A percentile compares a stretch with the other conserved stretches of the same genome.
Evolutionary conservation across 2,888 invertebrate genomes (phyloP).

Genomic region (Odiellus spinosus): DNA sequence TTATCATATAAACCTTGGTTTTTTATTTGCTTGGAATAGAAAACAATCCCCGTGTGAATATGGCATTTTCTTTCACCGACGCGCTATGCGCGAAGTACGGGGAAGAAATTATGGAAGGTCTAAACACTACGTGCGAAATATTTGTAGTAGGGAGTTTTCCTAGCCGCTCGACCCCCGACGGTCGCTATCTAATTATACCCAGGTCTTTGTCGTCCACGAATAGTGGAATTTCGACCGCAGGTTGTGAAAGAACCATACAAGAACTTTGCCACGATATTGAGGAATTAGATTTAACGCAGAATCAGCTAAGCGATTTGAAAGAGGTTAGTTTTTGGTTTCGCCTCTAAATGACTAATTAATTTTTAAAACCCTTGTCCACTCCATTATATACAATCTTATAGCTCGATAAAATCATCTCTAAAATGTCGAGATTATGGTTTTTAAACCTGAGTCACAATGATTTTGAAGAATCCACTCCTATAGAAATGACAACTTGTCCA

Average conservation of each 20-base stretch:
- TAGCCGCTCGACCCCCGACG: conserved; percentile 36
- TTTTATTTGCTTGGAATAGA: no score
- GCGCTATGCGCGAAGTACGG: conserved; percentile 76
- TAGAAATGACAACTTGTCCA: conserved; percentile 11
- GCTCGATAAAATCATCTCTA: conserved; percentile 69
- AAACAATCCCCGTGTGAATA: no score
- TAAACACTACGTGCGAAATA: conserved; percentile 50
- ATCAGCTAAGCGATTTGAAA: conserved; percentile 68
- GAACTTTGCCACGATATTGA: conserved; percentile 77
- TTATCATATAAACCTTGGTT: no score
- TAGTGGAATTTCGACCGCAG: conserved; percentile 78
- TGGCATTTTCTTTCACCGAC: conserved; percentile 48
- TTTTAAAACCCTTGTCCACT: no score
- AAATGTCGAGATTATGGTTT: conserved; percentile 76
- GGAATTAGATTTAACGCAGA: conserved; percentile 84
- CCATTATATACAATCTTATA: conserved; percentile 28
- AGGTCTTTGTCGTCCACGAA: conserved; percentile 62
- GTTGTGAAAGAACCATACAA: conserved; percentile 58
- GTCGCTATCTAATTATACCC: conserved; percentile 23
- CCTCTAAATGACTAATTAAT: no score
- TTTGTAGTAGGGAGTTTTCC: conserved; percentile 58
- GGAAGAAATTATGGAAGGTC: conserved; percentile 38
- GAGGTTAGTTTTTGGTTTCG: conserved; percentile 42
- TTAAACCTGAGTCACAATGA: conserved; percentile 82
- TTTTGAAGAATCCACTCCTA: conserved; percentile 29